Conservation (phyloP, 92 coral and sea anemone genomes). For the Parazoanthus darwini region DNA sequence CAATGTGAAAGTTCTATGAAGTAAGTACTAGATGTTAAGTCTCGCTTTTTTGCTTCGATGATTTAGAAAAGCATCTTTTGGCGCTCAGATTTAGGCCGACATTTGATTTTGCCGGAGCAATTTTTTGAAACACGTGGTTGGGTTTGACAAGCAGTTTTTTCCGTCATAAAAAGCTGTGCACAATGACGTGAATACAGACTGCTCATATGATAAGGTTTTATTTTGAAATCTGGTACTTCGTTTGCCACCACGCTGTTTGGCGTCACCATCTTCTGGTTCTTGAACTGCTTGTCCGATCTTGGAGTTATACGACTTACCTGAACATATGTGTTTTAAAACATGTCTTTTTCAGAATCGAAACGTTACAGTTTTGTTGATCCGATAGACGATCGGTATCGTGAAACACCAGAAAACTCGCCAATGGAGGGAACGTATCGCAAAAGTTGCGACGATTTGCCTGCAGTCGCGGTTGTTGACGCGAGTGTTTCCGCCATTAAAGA, state of each 20-base stretch:
- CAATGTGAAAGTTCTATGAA: neutral
- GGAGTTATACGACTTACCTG: neutral
- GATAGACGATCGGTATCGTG: neutral
- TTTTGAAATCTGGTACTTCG: neutral
- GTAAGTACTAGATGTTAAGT: neutral
- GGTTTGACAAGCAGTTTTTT: slow-evolving; percentile 1
- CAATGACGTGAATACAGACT: neutral
- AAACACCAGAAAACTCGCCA: neutral
- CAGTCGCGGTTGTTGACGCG: neutral
- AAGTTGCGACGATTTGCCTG: neutral
- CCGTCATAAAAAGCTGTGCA: neutral
- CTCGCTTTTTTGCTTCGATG: neutral
- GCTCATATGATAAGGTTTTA: neutral
- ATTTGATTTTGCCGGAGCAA: neutral
- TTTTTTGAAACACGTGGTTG: slow-evolving; percentile 1
- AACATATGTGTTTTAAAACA: neutral
- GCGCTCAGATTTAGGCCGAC: neutral
- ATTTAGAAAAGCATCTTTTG: no score
- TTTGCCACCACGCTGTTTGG: neutral
- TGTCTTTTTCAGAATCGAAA: slow-evolving; percentile 34
- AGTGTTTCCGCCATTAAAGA: slow-evolving; percentile 3
- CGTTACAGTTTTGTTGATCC: slow-evolving; percentile 39
- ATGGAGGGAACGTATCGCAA: slow-evolving; percentile 28
- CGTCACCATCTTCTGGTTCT: neutral
- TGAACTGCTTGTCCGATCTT: neutral